Base-by-base conservation (phyloP, 2,888 invertebrate genomes). In the Eulithis testata region DNA sequence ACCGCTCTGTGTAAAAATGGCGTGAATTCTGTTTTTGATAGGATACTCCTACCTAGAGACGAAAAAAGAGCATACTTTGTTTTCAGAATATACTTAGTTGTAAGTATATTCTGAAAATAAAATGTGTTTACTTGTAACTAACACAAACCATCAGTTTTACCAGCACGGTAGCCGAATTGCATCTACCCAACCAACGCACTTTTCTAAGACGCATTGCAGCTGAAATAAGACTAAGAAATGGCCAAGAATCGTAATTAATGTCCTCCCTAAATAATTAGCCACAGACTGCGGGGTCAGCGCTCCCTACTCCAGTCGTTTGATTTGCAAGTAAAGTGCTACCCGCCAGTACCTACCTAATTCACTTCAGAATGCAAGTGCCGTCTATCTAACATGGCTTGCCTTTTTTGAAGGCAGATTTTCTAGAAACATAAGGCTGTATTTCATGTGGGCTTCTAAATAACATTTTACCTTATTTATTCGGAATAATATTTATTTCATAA, bases 311-410 rank as follows among this genome's bases (percentile, higher is more conserved):
- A 59, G 63, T 57, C 58, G 43, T 63, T 57, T 58, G 68, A 75
- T 73, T 74, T 71, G 66, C 72, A 73, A 63, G 50, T 70, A 72
- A 70, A 71, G 69, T 64, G 65, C 60, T 54, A 60, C 54, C 56
- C 64, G 54, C 49, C 31, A 31, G 21, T 37, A 37, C 37, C 52
- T 45, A 21, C 21, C 45, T 54, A 47, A 61, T 54, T 21, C 36
- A 31, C 56, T 55, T 55, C n/a, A 37, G 43, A 69, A 45, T 70
- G 67, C 62, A 65, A 59, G 11, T 31, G 40, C 49, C 14, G 11
- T 37, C 37, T 49, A 36, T 49, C 47, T 36, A 8, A 14, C 45
- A 27, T 52, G 9, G 4, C 40, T 43, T 11, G 37, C 43, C 43
- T 43, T 43, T 54, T 54, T 21, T 1, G 21, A 21, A 21, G 21